Evolutionary conservation across 2,888 invertebrate species (phyloP).

Genomic region (Eurytoma californica): DNA sequence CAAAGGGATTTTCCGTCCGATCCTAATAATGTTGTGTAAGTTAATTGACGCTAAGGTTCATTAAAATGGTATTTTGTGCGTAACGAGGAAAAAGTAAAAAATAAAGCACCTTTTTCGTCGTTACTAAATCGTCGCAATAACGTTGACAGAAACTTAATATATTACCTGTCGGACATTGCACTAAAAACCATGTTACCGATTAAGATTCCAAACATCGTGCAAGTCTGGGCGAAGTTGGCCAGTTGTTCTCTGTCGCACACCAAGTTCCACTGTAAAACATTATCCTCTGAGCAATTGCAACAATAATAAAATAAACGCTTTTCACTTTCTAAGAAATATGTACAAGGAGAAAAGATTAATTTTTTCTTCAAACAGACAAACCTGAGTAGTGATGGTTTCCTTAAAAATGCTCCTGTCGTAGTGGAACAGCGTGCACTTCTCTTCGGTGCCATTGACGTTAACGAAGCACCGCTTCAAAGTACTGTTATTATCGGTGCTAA

Average conservation of each 20-base stretch:
- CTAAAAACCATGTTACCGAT: constrained; percentile 78
- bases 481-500: constrained; percentile 57
- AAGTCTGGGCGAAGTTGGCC: constrained; percentile 78
- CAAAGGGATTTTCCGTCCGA: constrained; percentile 80
- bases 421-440: constrained; percentile 70
- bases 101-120: too few species aligned
- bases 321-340: neutral
- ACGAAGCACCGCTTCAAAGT: constrained; percentile 60
- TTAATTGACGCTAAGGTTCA: too few species aligned
- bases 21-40: constrained; percentile 72
- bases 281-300: neutral
- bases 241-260: constrained; percentile 78
- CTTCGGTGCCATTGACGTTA: constrained; percentile 62
- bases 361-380: constrained; percentile 50
- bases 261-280: constrained; percentile 77
- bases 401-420: constrained; percentile 79
- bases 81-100: too few species aligned
- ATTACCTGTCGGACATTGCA: constrained; percentile 76
- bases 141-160: constrained; percentile 39
- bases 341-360: neutral
- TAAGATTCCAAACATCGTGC: constrained; percentile 78
- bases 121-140: too few species aligned
- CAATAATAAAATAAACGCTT: neutral
- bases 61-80: too few species aligned
- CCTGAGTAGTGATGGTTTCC: constrained; percentile 80